A percentile compares a stretch with the other conserved stretches of the same genome.
phyloP scores from a whole-genome alignment of 1,140 invertebrate genomes.

The Drosophila watanabei region DNA sequence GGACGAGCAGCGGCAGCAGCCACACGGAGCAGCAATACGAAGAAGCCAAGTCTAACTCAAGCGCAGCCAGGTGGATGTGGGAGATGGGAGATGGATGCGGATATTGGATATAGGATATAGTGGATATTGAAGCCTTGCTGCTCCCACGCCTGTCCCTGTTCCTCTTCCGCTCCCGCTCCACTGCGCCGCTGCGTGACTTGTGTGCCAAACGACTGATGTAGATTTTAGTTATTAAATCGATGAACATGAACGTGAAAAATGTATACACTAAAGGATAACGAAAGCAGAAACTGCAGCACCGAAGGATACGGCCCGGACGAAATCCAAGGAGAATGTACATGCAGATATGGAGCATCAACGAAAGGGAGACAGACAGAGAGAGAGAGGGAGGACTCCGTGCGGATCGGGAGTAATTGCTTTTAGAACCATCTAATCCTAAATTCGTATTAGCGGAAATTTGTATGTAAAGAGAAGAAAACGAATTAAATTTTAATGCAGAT shows the following conservation, averaged over 20 bases:
- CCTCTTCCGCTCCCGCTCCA: conserved; percentile 13
- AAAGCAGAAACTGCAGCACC: conserved; percentile 17
- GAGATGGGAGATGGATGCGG: too few species aligned
- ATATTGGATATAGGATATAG: background rate
- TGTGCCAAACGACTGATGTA: conserved; percentile 85
- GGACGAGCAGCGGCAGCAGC: conserved; percentile 2
- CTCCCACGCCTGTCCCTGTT: background rate
- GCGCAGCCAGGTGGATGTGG: background rate
- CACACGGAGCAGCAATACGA: conserved; percentile 2
- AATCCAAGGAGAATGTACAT: background rate
- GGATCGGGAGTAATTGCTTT: conserved; percentile 14
- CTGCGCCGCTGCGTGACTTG: conserved; percentile 68
- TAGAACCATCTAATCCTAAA: conserved; percentile 41
- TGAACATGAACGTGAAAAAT: conserved; percentile 46
- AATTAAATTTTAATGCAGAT: conserved; percentile 66
- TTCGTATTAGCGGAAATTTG: conserved; percentile 60
- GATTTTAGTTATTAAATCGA: conserved; percentile 78
- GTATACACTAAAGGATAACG: conserved; percentile 20
- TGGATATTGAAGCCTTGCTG: background rate
- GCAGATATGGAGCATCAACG: background rate
- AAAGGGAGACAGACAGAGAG: conserved; percentile 24
- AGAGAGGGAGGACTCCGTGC: background rate
- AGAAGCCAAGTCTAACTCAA: conserved; percentile 17
- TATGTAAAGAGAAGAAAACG: conserved; percentile 51
- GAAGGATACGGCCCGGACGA: background rate